These are phyloP conservation scores for Caradrina clavipalpis DNA, from an alignment of 2,888 invertebrate species.

Conservation along the genomic window DNA sequence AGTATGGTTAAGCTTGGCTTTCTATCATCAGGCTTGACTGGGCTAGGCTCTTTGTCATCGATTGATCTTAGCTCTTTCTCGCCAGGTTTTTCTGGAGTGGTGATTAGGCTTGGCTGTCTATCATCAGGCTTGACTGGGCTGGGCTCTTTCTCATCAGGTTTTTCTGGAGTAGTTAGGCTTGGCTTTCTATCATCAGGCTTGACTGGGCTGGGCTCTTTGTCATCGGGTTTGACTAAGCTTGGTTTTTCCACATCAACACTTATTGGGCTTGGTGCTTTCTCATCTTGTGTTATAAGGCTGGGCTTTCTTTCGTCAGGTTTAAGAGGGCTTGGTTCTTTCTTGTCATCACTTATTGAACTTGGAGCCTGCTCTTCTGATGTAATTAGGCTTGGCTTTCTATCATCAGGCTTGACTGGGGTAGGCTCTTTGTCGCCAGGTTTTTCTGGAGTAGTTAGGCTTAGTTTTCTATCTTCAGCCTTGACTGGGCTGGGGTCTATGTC, in stretches of 20 bases:
- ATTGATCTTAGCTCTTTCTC: not conserved
- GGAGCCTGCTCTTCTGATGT: not conserved
- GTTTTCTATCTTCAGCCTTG: conserved; percentile 3
- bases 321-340: not conserved
- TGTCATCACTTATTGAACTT: no score
- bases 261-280: not conserved
- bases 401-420: not conserved
- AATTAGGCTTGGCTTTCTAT: not conserved
- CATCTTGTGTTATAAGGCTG: not conserved
- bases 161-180: not conserved
- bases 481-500: conserved; percentile 23
- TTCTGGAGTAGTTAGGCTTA: conserved; percentile 7
- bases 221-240: not conserved
- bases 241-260: not conserved
- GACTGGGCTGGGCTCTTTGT: conserved; percentile 27
- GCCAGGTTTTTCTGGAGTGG: conserved; percentile 2
- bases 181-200: not conserved
- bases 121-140: not conserved
- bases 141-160: not conserved
- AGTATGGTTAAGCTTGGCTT: not conserved
- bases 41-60: conserved; percentile 19
- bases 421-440: conserved; percentile 23
- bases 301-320: not conserved
- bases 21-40: not conserved
- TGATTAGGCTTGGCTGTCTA: not conserved